Percentiles rank a stretch among this genome's conserved stretches.
phyloP scores from a whole-genome alignment of 2,888 invertebrate genomes.

The Lasioglossum vierecki region DNA sequence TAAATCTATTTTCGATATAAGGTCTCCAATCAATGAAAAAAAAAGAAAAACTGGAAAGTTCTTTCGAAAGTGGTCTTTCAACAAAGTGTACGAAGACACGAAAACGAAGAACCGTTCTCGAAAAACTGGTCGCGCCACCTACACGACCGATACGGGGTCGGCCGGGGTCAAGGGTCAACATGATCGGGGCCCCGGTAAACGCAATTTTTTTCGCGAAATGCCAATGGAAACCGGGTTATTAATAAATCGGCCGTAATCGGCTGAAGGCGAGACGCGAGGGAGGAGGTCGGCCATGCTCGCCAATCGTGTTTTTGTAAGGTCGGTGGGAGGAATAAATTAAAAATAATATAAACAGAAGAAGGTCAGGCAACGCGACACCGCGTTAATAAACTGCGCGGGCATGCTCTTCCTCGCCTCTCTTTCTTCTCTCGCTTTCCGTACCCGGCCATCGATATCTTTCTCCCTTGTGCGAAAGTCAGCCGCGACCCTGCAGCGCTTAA shows the following conservation, averaged over 20 bases:
- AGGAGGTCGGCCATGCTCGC: conserved; percentile 34
- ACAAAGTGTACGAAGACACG: too few relatives aligned
- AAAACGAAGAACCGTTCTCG: conserved; percentile 22
- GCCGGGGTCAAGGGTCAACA: conserved; percentile 72
- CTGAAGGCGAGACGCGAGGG: conserved; percentile 25
- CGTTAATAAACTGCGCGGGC: conserved; percentile 68
- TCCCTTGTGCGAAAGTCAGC: not conserved
- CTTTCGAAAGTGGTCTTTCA: too few relatives aligned
- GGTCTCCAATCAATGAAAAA: too few relatives aligned
- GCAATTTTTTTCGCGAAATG: conserved; percentile 72
- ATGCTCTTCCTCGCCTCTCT: conserved; percentile 31
- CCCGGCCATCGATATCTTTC: conserved; percentile 28
- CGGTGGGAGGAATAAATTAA: conserved; percentile 73
- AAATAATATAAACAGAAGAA: conserved; percentile 72
- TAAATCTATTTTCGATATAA: too few relatives aligned
- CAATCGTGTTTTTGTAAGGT: conserved; percentile 41
- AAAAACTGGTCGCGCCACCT: conserved; percentile 77
- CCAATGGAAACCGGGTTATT: conserved; percentile 79
- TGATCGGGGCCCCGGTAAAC: conserved; percentile 60
- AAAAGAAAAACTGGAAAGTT: too few relatives aligned
- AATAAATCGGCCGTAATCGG: conserved; percentile 73
- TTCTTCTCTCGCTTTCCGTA: conserved; percentile 1
- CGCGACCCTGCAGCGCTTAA: conserved; percentile 34
- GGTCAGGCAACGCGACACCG: conserved; percentile 69
- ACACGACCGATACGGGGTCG: conserved; percentile 70